Evolutionary conservation across 2,888 invertebrate species (phyloP), one percentile per base, ranked within the genome.

Genomic region (Idaea biselata): DNA sequence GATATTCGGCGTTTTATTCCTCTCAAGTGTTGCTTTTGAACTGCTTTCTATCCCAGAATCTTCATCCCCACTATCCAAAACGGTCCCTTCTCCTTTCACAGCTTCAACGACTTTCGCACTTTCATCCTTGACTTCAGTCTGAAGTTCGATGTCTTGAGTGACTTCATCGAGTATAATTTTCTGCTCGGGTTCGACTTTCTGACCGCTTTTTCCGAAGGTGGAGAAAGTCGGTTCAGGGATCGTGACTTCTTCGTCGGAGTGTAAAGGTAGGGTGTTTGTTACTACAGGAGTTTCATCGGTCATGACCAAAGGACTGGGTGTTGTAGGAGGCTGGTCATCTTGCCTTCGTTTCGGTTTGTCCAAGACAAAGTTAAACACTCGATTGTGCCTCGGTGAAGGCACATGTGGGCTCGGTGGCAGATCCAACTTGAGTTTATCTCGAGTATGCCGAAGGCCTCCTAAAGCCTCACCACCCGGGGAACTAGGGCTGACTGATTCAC

Each of bases 391-490:
- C 16, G 91, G 91, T 0, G 91, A 90, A 1, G 90, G 86, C 17
- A 84, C 77, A 71, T 85, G 88, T 0, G 94, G 94, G 74, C 93
- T 94, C 1, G 94, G 94, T 0, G 94, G 94, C 32, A 96, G 86
- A 82, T 96, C 96, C 11, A 96, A 88, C 79, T 95, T 96, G 16
- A 96, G 90, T 68, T 94, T 93, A 80, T 95, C 95, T 65, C 96
- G 88, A 6, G 96, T 96, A 79, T 96, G 96, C 16, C 96, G 86
- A 55, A 96, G 83, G 14, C 96, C 96, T 18, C 96, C 96, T 8
- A 96, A 85, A 5, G 91, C 84, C 63, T 88, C 88, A 33, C 84
- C 83, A 25, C 84, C 85, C 0, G 90, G 91, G 0, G 91, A 90
- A 70, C 88, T 86, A 0, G 92, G 92, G 63, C 90, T 90, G 54